These are phyloP conservation scores for Yponomeuta evonymella DNA, from an alignment of 2,888 invertebrate genomes.

Conservation along the genomic window DNA sequence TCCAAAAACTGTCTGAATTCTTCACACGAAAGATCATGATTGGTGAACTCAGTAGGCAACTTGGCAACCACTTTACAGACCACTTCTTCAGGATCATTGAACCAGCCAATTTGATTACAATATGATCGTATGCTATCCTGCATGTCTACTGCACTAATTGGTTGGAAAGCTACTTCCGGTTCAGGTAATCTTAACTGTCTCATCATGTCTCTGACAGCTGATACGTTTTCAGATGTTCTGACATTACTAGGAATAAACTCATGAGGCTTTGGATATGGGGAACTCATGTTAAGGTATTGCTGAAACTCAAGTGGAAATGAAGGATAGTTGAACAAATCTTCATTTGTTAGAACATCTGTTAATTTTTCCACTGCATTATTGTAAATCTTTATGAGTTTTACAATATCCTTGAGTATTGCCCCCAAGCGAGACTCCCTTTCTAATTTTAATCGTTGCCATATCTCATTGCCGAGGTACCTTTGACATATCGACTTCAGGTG, in stretches of 20 bases:
- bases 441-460: conserved; percentile 75
- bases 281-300: conserved; percentile 61
- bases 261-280: conserved; percentile 78
- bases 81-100: conserved; percentile 61
- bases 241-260: conserved; percentile 81
- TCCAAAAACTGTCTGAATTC: conserved; percentile 55
- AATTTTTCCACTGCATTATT: conserved; percentile 81
- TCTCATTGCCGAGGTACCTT: conserved; percentile 76
- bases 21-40: conserved; percentile 47
- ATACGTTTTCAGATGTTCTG: conserved; percentile 68
- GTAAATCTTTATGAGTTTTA: conserved; percentile 77
- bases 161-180: conserved; percentile 60
- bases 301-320: conserved; percentile 81
- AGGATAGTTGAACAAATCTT: conserved; percentile 75
- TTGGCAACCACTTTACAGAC: conserved; percentile 68
- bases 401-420: conserved; percentile 69
- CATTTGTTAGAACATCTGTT: conserved; percentile 75
- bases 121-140: conserved; percentile 66
- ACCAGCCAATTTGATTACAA: conserved; percentile 67
- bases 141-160: conserved; percentile 53
- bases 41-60: conserved; percentile 53
- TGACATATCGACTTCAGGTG: conserved; percentile 72
- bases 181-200: conserved; percentile 73
- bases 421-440: conserved; percentile 54
- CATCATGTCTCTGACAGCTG: conserved; percentile 69